phyloP scores from a whole-genome alignment of 2,888 invertebrate genomes.

The Cremastinae sp. region DNA sequence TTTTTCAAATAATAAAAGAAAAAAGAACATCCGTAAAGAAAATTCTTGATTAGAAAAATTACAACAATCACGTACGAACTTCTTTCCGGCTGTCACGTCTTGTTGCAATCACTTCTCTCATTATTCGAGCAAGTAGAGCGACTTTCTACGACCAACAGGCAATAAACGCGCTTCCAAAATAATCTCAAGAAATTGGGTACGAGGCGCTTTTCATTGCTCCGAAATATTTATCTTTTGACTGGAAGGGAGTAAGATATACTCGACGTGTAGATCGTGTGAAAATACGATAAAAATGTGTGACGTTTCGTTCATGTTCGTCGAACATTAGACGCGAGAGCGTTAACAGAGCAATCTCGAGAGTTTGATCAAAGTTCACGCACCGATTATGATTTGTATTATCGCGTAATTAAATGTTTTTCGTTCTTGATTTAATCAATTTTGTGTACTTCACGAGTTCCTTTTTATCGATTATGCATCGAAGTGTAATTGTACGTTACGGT shows the following conservation, averaged over 20 bases:
- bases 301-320: too few relatives aligned
- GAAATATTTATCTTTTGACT: neutral
- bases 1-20: neutral
- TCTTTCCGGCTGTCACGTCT: slow-evolving; percentile 33
- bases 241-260: neutral
- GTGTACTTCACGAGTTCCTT: too few relatives aligned
- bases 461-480: neutral
- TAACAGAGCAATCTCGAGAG: slow-evolving; percentile 1
- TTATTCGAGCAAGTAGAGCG: slow-evolving; percentile 54
- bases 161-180: slow-evolving; percentile 17
- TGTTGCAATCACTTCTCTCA: slow-evolving; percentile 45
- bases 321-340: too few relatives aligned
- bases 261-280: neutral
- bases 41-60: slow-evolving; percentile 23
- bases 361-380: slow-evolving; percentile 19
- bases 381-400: neutral
- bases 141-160: slow-evolving; percentile 50
- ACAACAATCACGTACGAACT: neutral
- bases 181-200: neutral
- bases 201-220: neutral
- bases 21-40: slow-evolving; percentile 10
- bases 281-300: too few relatives aligned
- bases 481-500: neutral
- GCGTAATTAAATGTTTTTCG: neutral
- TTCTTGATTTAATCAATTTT: too few relatives aligned